Percentiles rank a stretch among this genome's conserved stretches.
Conservation (phyloP, 2,113 vertebrate genomes). For the Ceyx melanurus region DNA sequence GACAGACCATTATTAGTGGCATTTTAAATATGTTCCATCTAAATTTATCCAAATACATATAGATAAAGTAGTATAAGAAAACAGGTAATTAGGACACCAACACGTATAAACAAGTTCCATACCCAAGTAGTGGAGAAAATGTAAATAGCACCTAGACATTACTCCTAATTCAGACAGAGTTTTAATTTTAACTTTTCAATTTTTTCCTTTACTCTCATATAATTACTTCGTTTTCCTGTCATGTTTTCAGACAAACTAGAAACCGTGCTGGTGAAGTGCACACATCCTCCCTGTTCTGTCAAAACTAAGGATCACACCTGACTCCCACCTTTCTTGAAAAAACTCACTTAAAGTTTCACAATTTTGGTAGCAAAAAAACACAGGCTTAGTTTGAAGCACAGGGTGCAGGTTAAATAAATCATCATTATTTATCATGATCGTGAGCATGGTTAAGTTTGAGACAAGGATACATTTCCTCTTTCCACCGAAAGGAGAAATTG, state of each 20-base stretch:
- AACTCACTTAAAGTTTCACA: neutral
- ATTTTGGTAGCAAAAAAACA: neutral
- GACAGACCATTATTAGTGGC: fast-evolving
- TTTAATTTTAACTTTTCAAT: neutral
- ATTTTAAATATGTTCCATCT: neutral
- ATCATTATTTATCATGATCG: neutral
- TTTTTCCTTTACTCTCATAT: neutral
- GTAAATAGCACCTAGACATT: neutral
- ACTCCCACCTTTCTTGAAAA: neutral
- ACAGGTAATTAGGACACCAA: neutral
- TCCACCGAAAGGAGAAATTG: neutral
- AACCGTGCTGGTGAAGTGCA: neutral
- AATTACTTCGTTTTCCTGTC: neutral
- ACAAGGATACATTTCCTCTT: neutral
- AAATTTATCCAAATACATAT: neutral
- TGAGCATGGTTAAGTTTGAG: neutral
- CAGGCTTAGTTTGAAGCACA: neutral
- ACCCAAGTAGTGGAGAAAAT: neutral
- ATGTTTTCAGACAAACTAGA: neutral
- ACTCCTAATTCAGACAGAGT: neutral
- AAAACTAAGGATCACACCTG: neutral
- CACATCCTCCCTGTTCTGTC: fast-evolving
- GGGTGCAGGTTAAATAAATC: neutral
- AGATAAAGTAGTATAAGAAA: neutral
- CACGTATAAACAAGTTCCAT: neutral